These are phyloP conservation scores for Drosophila birchii DNA, from an alignment of 2,888 invertebrate species.

Conservation along the genomic window DNA sequence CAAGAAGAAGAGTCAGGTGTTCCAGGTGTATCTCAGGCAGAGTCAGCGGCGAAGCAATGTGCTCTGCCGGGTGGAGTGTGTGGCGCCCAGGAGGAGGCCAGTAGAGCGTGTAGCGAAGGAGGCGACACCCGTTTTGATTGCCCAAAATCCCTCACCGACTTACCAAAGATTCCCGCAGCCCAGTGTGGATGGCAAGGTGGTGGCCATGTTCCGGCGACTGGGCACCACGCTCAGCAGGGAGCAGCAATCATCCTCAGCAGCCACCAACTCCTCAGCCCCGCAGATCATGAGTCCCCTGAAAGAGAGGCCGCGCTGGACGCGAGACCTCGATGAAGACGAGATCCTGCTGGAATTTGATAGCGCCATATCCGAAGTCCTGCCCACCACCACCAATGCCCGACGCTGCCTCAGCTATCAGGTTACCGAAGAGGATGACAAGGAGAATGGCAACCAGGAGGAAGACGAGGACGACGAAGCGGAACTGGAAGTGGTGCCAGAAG, in stretches of 20 bases:
- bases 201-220: conserved; percentile 83
- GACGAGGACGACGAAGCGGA: conserved; percentile 26
- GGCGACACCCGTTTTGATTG: not conserved
- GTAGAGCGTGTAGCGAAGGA: conserved; percentile 10
- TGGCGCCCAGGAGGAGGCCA: conserved; percentile 28
- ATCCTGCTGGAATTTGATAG: conserved; percentile 83
- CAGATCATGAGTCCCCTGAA: conserved; percentile 82
- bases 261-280: conserved; percentile 36
- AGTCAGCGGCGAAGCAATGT: conserved; percentile 19
- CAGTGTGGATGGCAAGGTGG: conserved; percentile 82
- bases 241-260: conserved; percentile 6
- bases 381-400: conserved; percentile 51
- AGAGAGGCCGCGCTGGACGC: conserved; percentile 78
- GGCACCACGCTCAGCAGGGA: conserved; percentile 82
- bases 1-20: conserved; percentile 28
- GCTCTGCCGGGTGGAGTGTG: conserved; percentile 33
- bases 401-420: conserved; percentile 64
- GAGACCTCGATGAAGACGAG: conserved; percentile 81
- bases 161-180: conserved; percentile 74
- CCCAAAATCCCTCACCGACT: conserved; percentile 8
- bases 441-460: conserved; percentile 20
- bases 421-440: conserved; percentile 31
- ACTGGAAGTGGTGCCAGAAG: conserved; percentile 38
- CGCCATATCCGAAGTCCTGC: conserved; percentile 84
- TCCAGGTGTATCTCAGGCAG: conserved; percentile 20